Percentiles rank a stretch among this genome's conserved stretches.
Evolutionary conservation across 2,113 vertebrate species (phyloP).

Genomic region (Pan paniscus): DNA sequence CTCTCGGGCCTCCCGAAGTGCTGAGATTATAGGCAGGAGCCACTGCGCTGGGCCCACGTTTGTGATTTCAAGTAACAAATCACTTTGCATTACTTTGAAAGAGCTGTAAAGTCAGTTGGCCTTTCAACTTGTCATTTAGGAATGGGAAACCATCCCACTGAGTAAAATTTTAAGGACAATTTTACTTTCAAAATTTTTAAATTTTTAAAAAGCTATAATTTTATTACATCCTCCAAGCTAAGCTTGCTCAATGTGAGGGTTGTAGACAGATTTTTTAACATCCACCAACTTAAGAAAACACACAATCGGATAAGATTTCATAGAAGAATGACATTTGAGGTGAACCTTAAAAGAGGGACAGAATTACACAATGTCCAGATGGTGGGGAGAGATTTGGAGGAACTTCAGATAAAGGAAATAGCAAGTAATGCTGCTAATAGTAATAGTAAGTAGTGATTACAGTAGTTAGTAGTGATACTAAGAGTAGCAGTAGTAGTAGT

Average conservation of each 20-base stretch:
- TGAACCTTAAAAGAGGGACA: not conserved
- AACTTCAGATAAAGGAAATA: not conserved
- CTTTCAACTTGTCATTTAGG: not conserved
- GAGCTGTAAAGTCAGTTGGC: not conserved
- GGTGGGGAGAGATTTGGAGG: not conserved
- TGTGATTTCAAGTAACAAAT: not conserved
- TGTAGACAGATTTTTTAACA: not conserved
- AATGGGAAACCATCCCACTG: not conserved
- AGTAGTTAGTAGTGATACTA: rapidly evolving
- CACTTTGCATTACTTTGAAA: not conserved
- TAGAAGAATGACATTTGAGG: not conserved
- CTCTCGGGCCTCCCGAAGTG: too few relatives aligned
- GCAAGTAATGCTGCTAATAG: not conserved
- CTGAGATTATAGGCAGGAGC: too few relatives aligned
- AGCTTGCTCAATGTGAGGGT: not conserved
- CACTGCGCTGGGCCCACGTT: not conserved
- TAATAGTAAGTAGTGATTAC: rapidly evolving
- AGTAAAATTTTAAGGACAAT: not conserved
- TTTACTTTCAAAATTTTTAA: too few relatives aligned
- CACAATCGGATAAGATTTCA: not conserved
- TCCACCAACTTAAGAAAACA: not conserved
- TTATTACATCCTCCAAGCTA: not conserved
- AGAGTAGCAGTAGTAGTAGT: not conserved
- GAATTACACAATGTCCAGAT: not conserved
- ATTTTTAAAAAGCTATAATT: not conserved